phyloP scores from a whole-genome alignment of 2,113 vertebrate species.

The Tauraco erythrolophus region DNA sequence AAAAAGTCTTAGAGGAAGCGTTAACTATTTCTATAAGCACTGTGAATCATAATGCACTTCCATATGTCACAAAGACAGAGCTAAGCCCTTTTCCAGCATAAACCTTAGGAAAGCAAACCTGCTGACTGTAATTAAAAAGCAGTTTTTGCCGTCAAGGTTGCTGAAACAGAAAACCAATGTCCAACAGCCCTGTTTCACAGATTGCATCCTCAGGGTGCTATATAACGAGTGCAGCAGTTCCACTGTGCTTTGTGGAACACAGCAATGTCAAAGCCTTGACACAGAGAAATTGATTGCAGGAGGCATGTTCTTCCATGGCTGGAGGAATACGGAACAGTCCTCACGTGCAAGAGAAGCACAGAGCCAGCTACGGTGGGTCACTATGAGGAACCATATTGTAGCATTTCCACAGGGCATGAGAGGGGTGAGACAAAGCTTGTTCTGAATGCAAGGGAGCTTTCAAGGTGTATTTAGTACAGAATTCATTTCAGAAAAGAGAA shows the following conservation, averaged over 20 bases:
- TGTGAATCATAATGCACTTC: not conserved
- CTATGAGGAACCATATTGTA: not conserved
- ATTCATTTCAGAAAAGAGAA: not conserved
- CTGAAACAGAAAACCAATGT: constrained; percentile 1
- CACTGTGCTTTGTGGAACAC: not conserved
- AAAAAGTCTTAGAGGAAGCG: not conserved
- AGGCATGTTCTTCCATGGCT: not conserved
- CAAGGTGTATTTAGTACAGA: not conserved
- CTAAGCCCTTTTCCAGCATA: constrained; percentile 12
- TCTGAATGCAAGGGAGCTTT: not conserved
- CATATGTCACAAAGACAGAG: not conserved
- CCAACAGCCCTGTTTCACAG: not conserved
- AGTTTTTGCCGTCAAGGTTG: not conserved
- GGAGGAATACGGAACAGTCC: not conserved
- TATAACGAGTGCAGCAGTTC: not conserved
- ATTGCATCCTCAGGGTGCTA: constrained; percentile 29
- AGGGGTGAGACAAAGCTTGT: not conserved
- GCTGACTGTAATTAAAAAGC: constrained; percentile 26
- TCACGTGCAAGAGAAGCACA: not conserved
- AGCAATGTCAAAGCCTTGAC: constrained; percentile 15
- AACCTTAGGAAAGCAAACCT: not conserved
- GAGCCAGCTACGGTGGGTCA: not conserved
- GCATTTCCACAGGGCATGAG: not conserved
- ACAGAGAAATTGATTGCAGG: not conserved
- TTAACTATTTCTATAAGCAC: not conserved